Conservation (phyloP, 2,113 vertebrate species). For the Sander lucioperca region DNA sequence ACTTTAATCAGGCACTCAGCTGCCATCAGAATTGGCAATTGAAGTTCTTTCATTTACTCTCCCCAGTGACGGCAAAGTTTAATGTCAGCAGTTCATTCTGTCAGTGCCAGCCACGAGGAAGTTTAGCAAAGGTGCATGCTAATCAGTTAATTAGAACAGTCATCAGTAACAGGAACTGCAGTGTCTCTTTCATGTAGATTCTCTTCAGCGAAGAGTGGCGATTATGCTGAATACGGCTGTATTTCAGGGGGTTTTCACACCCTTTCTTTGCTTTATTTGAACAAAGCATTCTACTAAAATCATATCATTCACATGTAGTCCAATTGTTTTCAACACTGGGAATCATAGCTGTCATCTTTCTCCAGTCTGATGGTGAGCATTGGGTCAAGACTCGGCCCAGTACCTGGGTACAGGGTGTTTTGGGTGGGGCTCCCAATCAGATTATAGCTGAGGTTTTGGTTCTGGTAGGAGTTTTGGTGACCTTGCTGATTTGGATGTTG, state of each 20-base stretch:
- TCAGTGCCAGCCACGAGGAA: conserved; percentile 14
- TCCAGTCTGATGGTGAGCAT: conserved; percentile 96
- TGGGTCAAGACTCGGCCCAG: conserved; percentile 88
- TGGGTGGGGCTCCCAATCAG: conserved; percentile 71
- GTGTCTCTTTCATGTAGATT: conserved; percentile 21
- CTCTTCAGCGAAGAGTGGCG: conserved; percentile 13
- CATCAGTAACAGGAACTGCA: conserved; percentile 23
- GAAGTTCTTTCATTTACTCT: conserved; percentile 23
- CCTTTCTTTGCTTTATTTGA: conserved; percentile 2
- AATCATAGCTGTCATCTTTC: conserved; percentile 88
- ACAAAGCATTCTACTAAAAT: conserved; percentile 33
- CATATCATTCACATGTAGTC: conserved; percentile 1
- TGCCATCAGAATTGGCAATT: conserved; percentile 15
- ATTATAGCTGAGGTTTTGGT: conserved; percentile 69
- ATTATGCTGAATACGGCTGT: conserved; percentile 17
- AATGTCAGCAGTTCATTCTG: conserved; percentile 78
- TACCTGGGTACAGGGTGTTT: conserved; percentile 89
- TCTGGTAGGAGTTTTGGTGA: conserved; percentile 64
- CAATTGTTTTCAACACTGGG: conserved; percentile 87
- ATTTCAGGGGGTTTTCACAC: conserved; percentile 12
- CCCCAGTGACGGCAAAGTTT: conserved; percentile 3
- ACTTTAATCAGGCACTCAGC: conserved; percentile 1
- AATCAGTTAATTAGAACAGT: conserved; percentile 44
- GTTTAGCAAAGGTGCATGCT: conserved; percentile 36
- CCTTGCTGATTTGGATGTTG: conserved; percentile 59